Evolutionary conservation across 92 coral and sea anemone genomes (phyloP), one percentile per base, ranked within the genome.

Genomic region (Hydrozoanthus gracilis): DNA sequence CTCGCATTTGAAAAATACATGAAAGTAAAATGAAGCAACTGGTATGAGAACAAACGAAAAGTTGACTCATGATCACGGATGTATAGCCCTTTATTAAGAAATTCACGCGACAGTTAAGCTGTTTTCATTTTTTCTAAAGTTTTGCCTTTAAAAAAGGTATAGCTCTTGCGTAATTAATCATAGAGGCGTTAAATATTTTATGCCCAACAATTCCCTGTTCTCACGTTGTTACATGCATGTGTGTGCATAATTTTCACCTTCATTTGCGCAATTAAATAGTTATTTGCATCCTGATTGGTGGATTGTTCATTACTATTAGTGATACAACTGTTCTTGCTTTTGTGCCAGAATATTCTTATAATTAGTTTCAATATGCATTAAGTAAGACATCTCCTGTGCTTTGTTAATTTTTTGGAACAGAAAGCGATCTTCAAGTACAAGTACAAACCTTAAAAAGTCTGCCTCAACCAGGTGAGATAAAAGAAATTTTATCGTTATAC

Each of bases 391-490:
- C 73, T 20, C 11, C 39, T 67, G 27, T 7, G 18, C 73, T 7
- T 14, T 68, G 39, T 68, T 68, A 45, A 68, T 8, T 68, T 71
- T 51, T 47, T 68, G 69, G 82, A 6, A 44, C 80, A 89, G 92
- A 44, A 86, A 82, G 52, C 82, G 78, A 8, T 67, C 65, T 27
- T 79, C 90, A 8, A 14, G 60, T n/a, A 76, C 86, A 52, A 87
- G 87, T 5, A 79, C 76, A 27, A 83, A 51, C 68, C 69, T 90
- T 4, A 74, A 56, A 79, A 86, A 82, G 44, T 14, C 89, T 5
- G 12, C 50, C 5, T 90, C 92, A 8, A n/a, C 88, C 61, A 90
- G 89, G 92, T 90, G 66, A n/a, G 88, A 16, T 6, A 39, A 48
- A 14, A 47, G 5, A 6, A 44, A 4, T 20, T 66, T 5, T 16